Conservation (phyloP, 2,888 invertebrate species). For the Dynastes hyllus region DNA sequence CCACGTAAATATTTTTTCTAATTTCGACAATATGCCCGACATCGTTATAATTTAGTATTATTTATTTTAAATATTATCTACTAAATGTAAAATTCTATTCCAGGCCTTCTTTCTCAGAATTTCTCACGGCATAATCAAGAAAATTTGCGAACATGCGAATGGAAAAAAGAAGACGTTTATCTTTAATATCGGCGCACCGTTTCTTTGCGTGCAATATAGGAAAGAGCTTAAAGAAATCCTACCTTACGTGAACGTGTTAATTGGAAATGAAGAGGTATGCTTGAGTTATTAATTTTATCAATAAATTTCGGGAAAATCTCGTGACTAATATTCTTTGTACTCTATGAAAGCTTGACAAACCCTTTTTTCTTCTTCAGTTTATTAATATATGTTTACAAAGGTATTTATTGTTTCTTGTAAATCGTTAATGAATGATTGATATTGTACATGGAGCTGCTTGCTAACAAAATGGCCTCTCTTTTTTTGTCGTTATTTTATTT, state of each 20-base stretch:
- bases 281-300: constrained; percentile 2
- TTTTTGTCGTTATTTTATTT: no score
- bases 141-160: constrained; percentile 53
- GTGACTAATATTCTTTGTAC: neutral
- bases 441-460: no score
- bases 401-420: no score
- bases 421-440: no score
- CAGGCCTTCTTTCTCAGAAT: constrained; percentile 61
- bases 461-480: no score
- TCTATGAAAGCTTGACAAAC: neutral
- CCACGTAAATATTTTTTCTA: no score
- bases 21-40: no score
- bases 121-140: constrained; percentile 54
- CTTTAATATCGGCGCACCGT: constrained; percentile 61
- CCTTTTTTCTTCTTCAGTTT: neutral
- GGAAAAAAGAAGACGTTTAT: constrained; percentile 56
- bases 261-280: constrained; percentile 62
- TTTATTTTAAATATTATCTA: no score
- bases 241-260: constrained; percentile 57
- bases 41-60: no score
- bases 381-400: no score
- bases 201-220: constrained; percentile 55
- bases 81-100: no score
- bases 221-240: constrained; percentile 57
- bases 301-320: neutral